A percentile compares a stretch with the other conserved stretches of the same genome.
Conservation (phyloP, 1,140 invertebrate genomes). For the Globodera rostochiensis region DNA sequence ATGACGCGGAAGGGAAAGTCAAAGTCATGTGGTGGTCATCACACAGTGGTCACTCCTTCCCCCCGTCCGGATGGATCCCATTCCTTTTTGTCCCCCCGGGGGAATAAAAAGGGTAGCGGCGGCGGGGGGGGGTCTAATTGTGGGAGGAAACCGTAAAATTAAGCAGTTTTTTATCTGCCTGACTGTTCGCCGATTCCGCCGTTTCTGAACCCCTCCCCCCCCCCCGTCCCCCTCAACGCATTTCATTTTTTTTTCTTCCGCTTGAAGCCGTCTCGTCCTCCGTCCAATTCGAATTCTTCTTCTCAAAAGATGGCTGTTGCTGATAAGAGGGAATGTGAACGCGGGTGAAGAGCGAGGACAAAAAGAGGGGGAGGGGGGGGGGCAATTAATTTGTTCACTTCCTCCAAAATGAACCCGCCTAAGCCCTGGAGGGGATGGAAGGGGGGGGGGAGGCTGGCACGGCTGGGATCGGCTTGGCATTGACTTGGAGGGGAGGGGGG, state of each 20-base stretch:
- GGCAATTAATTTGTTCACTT: constrained; percentile 9
- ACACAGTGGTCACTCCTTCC: not conserved
- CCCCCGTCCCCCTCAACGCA: not conserved
- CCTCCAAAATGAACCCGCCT: not conserved
- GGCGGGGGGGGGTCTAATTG: not conserved
- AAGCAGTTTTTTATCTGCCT: not conserved
- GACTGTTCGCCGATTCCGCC: not conserved
- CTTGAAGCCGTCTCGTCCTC: not conserved
- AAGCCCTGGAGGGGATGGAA: not conserved
- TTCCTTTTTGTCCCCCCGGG: not conserved
- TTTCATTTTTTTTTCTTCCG: not conserved
- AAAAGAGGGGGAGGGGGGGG: not conserved
- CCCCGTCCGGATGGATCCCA: not conserved
- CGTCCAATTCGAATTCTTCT: not conserved
- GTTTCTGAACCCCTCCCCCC: not conserved
- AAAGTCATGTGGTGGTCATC: not conserved
- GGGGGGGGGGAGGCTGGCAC: not conserved
- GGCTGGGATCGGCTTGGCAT: not conserved
- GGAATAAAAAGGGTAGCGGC: not conserved
- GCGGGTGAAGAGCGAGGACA: not conserved
- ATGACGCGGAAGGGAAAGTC: constrained; percentile 13
- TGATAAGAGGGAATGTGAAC: not conserved
- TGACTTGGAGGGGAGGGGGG: not conserved
- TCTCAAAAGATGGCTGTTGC: constrained; percentile 9
- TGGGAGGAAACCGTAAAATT: constrained; percentile 6